Evolutionary conservation across 2,113 vertebrate genomes (phyloP), one percentile per base, ranked within the genome.

Genomic region (Megaceryle torquata): DNA sequence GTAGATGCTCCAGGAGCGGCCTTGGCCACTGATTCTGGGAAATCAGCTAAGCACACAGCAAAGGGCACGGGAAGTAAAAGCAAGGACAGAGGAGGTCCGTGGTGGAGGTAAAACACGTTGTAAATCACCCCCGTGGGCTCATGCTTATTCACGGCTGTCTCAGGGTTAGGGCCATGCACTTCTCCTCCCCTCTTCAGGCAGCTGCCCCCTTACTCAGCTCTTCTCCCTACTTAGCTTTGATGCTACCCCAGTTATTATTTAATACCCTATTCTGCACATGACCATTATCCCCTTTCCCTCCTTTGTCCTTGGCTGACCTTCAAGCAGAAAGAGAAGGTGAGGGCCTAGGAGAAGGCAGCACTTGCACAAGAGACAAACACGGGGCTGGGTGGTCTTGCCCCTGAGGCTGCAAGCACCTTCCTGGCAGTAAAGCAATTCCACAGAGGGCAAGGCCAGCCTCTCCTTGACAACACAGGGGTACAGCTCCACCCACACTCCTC

Each of bases 111-210:
- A 7, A 25, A 24, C 2, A 2, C 31, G 1, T 0, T 3, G 20
- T 0, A 24, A 35, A 7, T 8, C 7, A 1, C 26, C 1, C 1
- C 33, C 2, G 3, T 1, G 6, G 11, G 11, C 60, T 17, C 24
- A 1, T 0, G 1, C 0, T 1, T 4, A 6, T 39, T 2, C n/a
- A 9, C 0, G 1, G 60, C 50, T 3, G 0, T 1, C 28, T 9
- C 29, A 0, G 2, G 15, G 15, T 11, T 41, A 17, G 11, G 33
- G 35, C 56, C 2, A 14, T 1, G 5, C 82, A 6, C 51, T 57
- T 19, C n/a, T 35, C 13, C 63, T 31, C 3, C 1, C 33, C 0
- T 0, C 1, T 0, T 1, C 0, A 5, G 31, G 17, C 5, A 3
- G n/a, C 0, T 26, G 3, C 35, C 6, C 20, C 2, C 2, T 15